Conservation (phyloP, 2,797 vertebrate species). For the Malacoraja senta region DNA sequence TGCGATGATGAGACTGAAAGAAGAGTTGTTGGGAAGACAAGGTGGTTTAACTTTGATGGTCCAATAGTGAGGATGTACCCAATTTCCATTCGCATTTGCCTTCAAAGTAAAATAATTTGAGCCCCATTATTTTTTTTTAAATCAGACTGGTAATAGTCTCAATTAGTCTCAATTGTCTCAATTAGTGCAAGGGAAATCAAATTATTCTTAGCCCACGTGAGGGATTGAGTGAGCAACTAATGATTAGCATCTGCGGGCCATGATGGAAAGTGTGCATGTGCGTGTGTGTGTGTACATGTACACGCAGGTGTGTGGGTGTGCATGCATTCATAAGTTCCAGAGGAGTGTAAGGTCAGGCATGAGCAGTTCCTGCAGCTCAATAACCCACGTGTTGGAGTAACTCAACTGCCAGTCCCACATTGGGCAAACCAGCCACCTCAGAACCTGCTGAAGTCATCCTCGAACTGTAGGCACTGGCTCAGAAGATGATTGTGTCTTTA, state of each 20-base stretch:
- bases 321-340: background rate
- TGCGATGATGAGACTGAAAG: too few relatives aligned
- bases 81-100: background rate
- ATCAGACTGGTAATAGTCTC: background rate
- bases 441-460: too few relatives aligned
- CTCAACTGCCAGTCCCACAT: too few relatives aligned
- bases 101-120: background rate
- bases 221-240: background rate
- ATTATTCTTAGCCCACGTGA: background rate
- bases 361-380: background rate
- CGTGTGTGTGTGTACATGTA: background rate
- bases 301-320: background rate
- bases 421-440: too few relatives aligned
- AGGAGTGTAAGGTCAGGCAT: background rate
- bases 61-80: background rate
- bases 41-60: background rate
- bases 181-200: background rate
- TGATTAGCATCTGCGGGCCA: background rate
- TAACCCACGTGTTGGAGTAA: too few relatives aligned
- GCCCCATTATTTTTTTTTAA: background rate
- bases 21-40: too few relatives aligned
- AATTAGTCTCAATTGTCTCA: too few relatives aligned
- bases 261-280: background rate
- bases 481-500: too few relatives aligned
- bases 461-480: too few relatives aligned